Base-by-base conservation (phyloP, 2,888 invertebrate genomes). In the Phlogophora meticulosa region DNA sequence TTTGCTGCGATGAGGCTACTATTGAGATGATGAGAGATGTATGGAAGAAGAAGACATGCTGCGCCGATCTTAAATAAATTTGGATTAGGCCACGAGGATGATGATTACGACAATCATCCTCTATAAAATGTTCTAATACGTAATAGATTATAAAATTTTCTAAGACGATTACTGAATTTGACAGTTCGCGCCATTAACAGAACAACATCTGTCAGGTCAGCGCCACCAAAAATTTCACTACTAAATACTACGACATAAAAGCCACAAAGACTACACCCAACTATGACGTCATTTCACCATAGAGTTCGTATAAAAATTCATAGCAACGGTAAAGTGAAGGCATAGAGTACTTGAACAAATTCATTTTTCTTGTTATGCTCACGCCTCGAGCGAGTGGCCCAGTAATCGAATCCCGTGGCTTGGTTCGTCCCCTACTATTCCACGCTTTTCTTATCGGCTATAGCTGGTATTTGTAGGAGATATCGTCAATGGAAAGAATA, bases 351-450 rank as follows among this genome's bases (percentile, higher is more conserved):
- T 85, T 83, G 74, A 81, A 83, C 78, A 87, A 90, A 89, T 90
- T 90, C 88, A 89, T 87, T 90, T 90, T 89, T 87, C 88, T 85
- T 88, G 90, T 90, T 87, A 89, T 85, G 81, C 81, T 80, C 87
- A 79, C 84, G 82, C 86, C 83, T 71, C 79, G 79, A 80, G 85
- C 81, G 82, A 87, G 85, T 83, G 85, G 76, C 80, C 43, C 65
- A 53, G 87, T 90, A 89, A 90, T 90, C 89, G 87, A 88, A 90
- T 90, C 85, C 83, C 45, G 67, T 59, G 67, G 77, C 52, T 65
- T 58, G 67, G 71, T 76, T 68, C 59, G 40, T 51, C 61, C 51
- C 53, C 28, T 73, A 51, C 61, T 70, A 66, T 55, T 64, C 70
- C 42, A 15, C 61, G 61, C 53, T 58, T 68, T 66, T 60, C 62